Evolutionary conservation across 2,888 invertebrate genomes (phyloP).

Genomic region (Calameuta pallipes): DNA sequence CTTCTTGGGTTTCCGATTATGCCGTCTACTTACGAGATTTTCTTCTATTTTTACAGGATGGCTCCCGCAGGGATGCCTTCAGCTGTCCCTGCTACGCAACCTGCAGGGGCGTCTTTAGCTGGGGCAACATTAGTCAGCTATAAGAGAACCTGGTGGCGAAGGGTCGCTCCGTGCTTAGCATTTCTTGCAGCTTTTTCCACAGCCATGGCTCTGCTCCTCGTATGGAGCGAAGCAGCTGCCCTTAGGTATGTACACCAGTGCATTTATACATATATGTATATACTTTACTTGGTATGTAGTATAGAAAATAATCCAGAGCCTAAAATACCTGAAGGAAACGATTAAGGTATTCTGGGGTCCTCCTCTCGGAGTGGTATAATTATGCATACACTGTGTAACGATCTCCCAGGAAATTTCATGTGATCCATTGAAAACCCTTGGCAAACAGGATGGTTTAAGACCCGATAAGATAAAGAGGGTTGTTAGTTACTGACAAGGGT

Average conservation of each 20-base stretch:
- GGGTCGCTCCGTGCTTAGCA: constrained; percentile 76
- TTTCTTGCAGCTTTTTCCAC: constrained; percentile 84
- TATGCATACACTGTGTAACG: not conserved
- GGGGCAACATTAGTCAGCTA: constrained; percentile 32
- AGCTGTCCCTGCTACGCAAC: constrained; percentile 14
- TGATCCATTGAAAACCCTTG: not conserved
- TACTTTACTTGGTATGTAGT: not conserved
- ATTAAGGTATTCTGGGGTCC: not conserved
- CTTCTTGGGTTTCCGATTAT: not conserved
- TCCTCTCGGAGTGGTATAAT: not conserved
- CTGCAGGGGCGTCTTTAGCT: constrained; percentile 35
- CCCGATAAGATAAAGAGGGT: constrained; percentile 3
- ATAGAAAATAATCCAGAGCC: not conserved
- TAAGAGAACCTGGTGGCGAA: constrained; percentile 61
- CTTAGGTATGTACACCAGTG: constrained; percentile 68
- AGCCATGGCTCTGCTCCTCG: constrained; percentile 81
- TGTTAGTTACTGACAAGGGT: not conserved
- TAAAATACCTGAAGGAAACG: not conserved
- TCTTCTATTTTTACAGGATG: constrained; percentile 41
- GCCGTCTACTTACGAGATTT: not conserved
- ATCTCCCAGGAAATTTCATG: not conserved
- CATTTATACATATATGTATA: not conserved
- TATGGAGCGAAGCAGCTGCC: constrained; percentile 81
- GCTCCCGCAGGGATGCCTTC: constrained; percentile 35
- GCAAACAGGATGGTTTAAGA: not conserved